Conservation (phyloP, 2,888 invertebrate genomes). For the Amphipyra tragopoginis region DNA sequence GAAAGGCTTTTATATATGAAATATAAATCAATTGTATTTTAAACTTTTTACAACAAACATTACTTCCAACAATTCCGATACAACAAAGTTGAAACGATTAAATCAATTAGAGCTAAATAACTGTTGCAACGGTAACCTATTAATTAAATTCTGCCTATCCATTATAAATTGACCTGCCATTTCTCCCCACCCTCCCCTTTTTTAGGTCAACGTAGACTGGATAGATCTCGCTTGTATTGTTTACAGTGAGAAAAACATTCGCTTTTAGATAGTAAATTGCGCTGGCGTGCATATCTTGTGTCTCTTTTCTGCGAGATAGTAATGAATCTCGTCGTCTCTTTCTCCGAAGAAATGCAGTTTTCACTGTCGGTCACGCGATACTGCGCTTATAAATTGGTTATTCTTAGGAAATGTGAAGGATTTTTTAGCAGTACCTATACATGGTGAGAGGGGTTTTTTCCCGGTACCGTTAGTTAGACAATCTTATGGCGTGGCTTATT, state of each 20-base stretch:
- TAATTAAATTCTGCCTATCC: slow-evolving; percentile 35
- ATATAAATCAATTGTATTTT: background rate
- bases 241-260: slow-evolving; percentile 64
- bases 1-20: background rate
- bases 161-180: slow-evolving; percentile 31
- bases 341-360: slow-evolving; percentile 75
- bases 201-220: slow-evolving; percentile 53
- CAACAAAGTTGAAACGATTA: slow-evolving; percentile 7
- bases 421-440: slow-evolving; percentile 45
- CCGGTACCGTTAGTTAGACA: slow-evolving; percentile 50
- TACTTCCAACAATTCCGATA: slow-evolving; percentile 1
- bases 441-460: slow-evolving; percentile 33
- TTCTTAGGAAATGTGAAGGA: slow-evolving; percentile 53
- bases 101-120: slow-evolving; percentile 30
- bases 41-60: background rate
- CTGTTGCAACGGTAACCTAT: slow-evolving; percentile 32
- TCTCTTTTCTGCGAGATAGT: slow-evolving; percentile 51
- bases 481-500: slow-evolving; percentile 19
- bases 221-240: slow-evolving; percentile 55
- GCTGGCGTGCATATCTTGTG: slow-evolving; percentile 50
- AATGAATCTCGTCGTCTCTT: slow-evolving; percentile 54
- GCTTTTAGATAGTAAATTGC: slow-evolving; percentile 64
- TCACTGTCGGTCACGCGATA: slow-evolving; percentile 74
- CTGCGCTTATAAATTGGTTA: slow-evolving; percentile 59
- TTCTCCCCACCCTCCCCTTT: slow-evolving; percentile 24